Conservation (phyloP, 2,113 vertebrate species). For the Lontra canadensis region DNA sequence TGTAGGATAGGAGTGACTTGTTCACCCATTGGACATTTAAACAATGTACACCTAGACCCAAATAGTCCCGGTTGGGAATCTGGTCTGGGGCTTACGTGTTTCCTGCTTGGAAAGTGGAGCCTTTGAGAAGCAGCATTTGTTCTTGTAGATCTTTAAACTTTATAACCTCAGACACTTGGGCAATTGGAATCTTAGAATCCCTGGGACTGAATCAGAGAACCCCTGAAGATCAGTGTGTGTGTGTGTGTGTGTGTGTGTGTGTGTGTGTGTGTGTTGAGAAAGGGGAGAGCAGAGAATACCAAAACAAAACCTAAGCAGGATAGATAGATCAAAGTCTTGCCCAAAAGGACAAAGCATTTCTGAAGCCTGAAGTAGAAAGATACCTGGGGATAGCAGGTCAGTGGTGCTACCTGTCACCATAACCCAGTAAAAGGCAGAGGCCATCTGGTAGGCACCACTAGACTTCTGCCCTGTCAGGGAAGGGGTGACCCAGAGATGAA, state of each 20-base stretch:
- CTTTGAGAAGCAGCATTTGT: neutral
- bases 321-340: neutral
- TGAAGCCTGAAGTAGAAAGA: neutral
- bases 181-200: neutral
- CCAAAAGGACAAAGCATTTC: neutral
- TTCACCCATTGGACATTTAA: neutral
- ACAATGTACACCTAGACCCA: no score
- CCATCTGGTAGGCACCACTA: no score
- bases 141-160: neutral
- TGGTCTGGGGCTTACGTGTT: neutral
- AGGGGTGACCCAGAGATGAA: neutral
- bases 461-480: neutral
- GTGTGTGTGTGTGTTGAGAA: neutral
- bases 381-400: rapidly evolving
- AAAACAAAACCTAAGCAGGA: neutral
- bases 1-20: neutral
- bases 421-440: neutral
- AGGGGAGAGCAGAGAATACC: rapidly evolving
- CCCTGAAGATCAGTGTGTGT: neutral
- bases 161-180: neutral
- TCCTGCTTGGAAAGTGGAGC: neutral
- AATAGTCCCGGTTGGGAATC: neutral
- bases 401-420: rapidly evolving
- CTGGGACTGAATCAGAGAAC: neutral
- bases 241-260: neutral